These are phyloP conservation scores for Drosophila micromelanica DNA, from an alignment of 1,140 invertebrate species.

Conservation along the genomic window DNA sequence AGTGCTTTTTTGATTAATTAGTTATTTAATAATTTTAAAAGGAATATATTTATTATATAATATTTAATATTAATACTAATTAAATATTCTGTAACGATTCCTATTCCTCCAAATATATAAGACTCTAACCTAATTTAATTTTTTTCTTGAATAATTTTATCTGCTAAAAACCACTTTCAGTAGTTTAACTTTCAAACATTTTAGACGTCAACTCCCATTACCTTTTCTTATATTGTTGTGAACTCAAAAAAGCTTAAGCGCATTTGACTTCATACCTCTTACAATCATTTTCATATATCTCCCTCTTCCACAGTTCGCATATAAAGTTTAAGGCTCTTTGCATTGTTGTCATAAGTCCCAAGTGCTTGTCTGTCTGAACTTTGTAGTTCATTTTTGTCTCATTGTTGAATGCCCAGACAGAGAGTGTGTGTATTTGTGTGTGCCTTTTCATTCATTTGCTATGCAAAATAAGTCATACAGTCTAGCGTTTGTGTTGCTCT, in stretches of 20 bases:
- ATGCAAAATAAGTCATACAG: conserved; percentile 55
- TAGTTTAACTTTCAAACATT: too few relatives aligned
- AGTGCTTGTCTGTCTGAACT: conserved; percentile 63
- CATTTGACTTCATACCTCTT: conserved; percentile 41
- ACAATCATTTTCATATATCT: conserved; percentile 22
- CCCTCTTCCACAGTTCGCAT: conserved; percentile 15
- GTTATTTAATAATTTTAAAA: too few relatives aligned
- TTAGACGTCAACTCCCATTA: too few relatives aligned
- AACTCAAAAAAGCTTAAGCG: conserved; percentile 42
- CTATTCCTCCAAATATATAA: too few relatives aligned
- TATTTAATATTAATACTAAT: too few relatives aligned
- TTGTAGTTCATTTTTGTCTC: conserved; percentile 47
- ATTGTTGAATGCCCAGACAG: conserved; percentile 48
- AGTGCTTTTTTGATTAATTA: too few relatives aligned
- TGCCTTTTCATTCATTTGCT: conserved; percentile 67
- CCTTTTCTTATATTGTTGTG: conserved; percentile 13
- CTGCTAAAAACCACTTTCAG: too few relatives aligned
- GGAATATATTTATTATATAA: too few relatives aligned
- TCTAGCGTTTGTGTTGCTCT: conserved; percentile 36
- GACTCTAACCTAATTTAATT: too few relatives aligned
- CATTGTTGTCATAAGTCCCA: conserved; percentile 63
- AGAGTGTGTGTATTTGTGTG: conserved; percentile 33
- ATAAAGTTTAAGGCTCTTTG: conserved; percentile 71
- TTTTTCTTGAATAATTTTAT: too few relatives aligned
- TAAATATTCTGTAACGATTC: too few relatives aligned